A percentile compares a stretch with the other conserved stretches of the same genome.
Conservation (phyloP, 2,113 vertebrate species). For the Coreoperca whiteheadi region DNA sequence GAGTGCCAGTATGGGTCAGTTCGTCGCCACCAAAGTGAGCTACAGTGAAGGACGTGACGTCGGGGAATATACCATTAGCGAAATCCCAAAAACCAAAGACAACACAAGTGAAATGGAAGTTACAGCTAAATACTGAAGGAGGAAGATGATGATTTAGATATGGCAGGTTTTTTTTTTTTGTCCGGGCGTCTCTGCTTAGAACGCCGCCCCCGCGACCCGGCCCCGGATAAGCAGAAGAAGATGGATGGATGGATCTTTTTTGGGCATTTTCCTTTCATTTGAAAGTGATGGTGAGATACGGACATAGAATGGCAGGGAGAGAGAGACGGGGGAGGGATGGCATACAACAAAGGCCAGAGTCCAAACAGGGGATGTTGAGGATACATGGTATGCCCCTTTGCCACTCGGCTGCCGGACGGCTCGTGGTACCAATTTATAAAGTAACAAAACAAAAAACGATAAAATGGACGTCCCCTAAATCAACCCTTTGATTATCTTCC, state of each 20-base stretch:
- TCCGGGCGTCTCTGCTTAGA: too few species aligned
- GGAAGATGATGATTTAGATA: not conserved
- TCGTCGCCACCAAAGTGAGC: not conserved
- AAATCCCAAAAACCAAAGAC: not conserved
- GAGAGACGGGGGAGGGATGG: not conserved
- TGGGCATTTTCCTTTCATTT: not conserved
- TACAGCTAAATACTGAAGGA: not conserved
- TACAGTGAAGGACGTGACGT: not conserved
- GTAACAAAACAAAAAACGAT: not conserved
- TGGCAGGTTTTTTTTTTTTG: not conserved
- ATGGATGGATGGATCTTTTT: not conserved
- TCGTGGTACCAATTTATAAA: too few species aligned
- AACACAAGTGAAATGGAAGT: not conserved
- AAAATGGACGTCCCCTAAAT: too few species aligned
- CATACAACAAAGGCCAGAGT: not conserved
- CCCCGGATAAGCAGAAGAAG: too few species aligned
- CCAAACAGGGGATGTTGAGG: not conserved
- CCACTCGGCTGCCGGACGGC: not conserved
- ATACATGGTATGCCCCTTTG: not conserved
- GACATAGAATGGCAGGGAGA: not conserved
- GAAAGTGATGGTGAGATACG: not conserved
- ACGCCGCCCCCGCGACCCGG: too few species aligned
- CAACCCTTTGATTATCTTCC: not conserved
- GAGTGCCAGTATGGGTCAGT: conserved; percentile 16
- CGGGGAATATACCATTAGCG: not conserved